Evolutionary conservation across 2,797 vertebrate genomes (phyloP).

Genomic region (Loriculus beryllinus): DNA sequence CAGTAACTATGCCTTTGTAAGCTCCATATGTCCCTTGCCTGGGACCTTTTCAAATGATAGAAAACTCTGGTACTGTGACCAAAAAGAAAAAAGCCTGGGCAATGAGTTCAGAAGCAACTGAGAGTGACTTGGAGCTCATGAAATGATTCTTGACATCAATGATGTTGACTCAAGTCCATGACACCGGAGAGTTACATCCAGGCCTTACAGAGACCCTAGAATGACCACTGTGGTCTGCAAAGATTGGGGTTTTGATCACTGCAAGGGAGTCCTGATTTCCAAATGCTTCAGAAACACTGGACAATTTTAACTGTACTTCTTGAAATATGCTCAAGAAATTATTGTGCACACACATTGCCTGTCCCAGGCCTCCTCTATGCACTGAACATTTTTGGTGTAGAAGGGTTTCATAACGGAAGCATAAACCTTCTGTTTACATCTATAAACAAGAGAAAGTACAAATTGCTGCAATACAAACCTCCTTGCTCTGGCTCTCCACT

Average conservation of each 20-base stretch:
- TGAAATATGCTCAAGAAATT: neutral
- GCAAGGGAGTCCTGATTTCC: neutral
- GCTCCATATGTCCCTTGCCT: conserved; percentile 46
- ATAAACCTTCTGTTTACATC: conserved; percentile 64
- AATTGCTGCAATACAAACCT: conserved; percentile 67
- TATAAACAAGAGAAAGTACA: conserved; percentile 68
- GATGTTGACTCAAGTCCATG: neutral
- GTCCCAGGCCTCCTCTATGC: neutral
- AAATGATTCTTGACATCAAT: neutral
- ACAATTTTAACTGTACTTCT: neutral
- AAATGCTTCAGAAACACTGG: neutral
- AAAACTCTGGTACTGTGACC: conserved; percentile 34
- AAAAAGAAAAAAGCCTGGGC: conserved; percentile 44
- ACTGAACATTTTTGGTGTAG: neutral
- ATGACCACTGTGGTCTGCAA: neutral
- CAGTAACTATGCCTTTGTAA: conserved; percentile 53
- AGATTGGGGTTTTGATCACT: neutral
- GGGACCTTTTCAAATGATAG: conserved; percentile 37
- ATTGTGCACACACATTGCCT: neutral
- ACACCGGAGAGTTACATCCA: neutral
- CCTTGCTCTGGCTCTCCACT: conserved; percentile 57
- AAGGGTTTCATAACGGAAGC: conserved; percentile 16
- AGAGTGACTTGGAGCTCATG: conserved; percentile 29
- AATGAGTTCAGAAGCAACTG: conserved; percentile 40
- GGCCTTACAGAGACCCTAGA: neutral